phyloP scores from a whole-genome alignment of 1,140 invertebrate genomes.

The Diorhabda elongata region DNA sequence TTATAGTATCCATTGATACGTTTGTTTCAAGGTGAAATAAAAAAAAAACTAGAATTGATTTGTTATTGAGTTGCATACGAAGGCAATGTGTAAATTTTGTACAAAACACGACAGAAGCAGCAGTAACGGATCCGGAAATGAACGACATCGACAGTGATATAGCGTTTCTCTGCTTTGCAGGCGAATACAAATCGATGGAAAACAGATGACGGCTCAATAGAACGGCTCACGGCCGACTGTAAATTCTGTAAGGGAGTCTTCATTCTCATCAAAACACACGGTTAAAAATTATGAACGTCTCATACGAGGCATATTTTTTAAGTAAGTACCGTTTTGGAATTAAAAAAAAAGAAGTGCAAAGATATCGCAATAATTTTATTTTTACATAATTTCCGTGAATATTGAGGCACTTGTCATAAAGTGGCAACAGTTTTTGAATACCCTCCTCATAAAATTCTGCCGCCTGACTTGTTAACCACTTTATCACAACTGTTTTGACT shows the following conservation, averaged over 20 bases:
- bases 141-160: constrained; percentile 36
- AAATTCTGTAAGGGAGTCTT: constrained; percentile 14
- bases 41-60: constrained; percentile 24
- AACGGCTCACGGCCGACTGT: constrained; percentile 18
- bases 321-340: too few species aligned
- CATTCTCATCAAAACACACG: not conserved
- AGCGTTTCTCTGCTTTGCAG: constrained; percentile 38
- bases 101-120: constrained; percentile 29
- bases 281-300: not conserved
- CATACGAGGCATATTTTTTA: not conserved
- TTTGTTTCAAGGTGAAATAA: constrained; percentile 17
- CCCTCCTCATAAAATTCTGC: too few species aligned
- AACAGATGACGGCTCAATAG: constrained; percentile 45
- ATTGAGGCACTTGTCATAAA: not conserved
- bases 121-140: constrained; percentile 30
- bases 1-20: not conserved
- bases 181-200: constrained; percentile 45
- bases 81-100: constrained; percentile 25
- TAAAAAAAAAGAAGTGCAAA: too few species aligned
- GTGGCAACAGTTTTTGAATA: not conserved
- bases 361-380: too few species aligned
- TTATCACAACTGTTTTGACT: too few species aligned
- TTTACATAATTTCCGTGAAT: not conserved
- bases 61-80: constrained; percentile 24
- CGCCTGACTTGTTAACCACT: too few species aligned